These are phyloP conservation scores for Heliconius congener DNA, from an alignment of 1,140 invertebrate species.

Conservation along the genomic window DNA sequence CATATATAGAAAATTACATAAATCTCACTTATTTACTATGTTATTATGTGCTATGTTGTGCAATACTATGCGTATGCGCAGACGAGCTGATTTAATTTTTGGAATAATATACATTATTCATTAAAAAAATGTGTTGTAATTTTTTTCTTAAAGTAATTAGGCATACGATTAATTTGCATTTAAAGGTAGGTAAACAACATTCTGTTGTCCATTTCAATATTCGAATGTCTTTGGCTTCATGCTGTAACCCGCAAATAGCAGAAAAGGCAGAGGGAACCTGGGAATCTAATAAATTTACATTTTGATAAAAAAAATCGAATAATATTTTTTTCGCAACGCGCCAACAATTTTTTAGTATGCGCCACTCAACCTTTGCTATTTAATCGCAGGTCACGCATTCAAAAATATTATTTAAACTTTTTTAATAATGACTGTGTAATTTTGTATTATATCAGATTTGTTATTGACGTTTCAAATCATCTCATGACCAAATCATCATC, in stretches of 20 bases:
- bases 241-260: too few relatives aligned
- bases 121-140: neutral
- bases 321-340: neutral
- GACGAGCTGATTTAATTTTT: conserved; percentile 7
- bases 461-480: neutral
- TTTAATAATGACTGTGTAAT: conserved; percentile 35
- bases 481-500: neutral
- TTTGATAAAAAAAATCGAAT: neutral
- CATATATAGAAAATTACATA: conserved; percentile 29
- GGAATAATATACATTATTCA: neutral
- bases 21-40: conserved; percentile 29
- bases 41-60: conserved; percentile 27
- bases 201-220: too few relatives aligned
- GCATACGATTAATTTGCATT: too few relatives aligned
- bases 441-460: conserved; percentile 15
- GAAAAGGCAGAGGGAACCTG: too few relatives aligned
- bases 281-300: neutral
- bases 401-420: conserved; percentile 23
- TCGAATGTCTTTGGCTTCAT: too few relatives aligned
- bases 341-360: too few relatives aligned
- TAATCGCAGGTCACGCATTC: conserved; percentile 27
- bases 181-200: too few relatives aligned
- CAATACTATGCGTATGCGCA: conserved; percentile 1
- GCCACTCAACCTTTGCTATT: conserved; percentile 19
- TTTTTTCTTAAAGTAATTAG: neutral